Evolutionary conservation across 2,797 vertebrate species (phyloP).

Genomic region (Chelonia mydas): DNA sequence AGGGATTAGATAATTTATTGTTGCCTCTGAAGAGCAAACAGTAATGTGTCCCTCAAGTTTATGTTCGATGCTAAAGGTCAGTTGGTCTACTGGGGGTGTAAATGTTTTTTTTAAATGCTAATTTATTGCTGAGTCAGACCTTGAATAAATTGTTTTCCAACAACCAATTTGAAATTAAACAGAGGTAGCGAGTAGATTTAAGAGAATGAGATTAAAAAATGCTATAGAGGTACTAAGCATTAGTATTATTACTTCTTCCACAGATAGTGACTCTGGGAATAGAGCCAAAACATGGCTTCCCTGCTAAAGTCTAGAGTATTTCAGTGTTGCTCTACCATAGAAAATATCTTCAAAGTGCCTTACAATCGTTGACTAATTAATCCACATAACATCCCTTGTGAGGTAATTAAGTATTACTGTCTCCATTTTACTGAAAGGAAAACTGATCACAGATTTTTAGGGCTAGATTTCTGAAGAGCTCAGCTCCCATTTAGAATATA

Average conservation of each 20-base stretch:
- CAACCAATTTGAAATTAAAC: constrained; percentile 23
- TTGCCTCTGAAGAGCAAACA: constrained; percentile 35
- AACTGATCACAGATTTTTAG: background rate
- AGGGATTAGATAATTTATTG: background rate
- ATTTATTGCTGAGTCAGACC: constrained; percentile 41
- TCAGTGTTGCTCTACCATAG: background rate
- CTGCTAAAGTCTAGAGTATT: background rate
- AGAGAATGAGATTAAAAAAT: constrained; percentile 10
- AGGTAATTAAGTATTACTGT: background rate
- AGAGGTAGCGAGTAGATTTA: background rate
- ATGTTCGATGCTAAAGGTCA: constrained; percentile 10
- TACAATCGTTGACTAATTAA: background rate
- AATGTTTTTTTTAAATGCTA: constrained; percentile 19
- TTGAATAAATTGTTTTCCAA: constrained; percentile 36
- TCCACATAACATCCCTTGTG: background rate
- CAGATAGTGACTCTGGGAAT: background rate
- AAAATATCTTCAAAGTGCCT: background rate
- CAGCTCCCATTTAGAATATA: background rate
- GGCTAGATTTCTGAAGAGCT: background rate
- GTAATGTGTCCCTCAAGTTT: constrained; percentile 22
- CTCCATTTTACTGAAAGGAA: background rate
- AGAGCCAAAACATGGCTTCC: background rate
- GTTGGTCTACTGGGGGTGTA: constrained; percentile 40
- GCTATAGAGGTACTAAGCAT: background rate
- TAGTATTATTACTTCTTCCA: background rate